phyloP scores from a whole-genome alignment of 2,113 vertebrate species.

The Bagarius yarrelli region DNA sequence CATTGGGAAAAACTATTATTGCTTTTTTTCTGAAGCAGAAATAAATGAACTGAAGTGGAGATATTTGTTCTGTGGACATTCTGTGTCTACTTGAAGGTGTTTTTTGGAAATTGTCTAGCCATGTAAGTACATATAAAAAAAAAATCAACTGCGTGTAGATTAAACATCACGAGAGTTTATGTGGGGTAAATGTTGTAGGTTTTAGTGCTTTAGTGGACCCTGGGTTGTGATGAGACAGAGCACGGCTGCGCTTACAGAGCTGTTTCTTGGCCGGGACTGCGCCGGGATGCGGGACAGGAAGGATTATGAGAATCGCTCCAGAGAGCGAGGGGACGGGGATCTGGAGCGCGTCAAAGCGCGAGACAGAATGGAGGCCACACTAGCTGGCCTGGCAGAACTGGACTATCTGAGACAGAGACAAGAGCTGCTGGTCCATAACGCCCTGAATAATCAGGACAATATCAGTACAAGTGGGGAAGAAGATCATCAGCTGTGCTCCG shows the following conservation, averaged over 20 bases:
- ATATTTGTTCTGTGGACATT: neutral
- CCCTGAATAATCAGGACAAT: conserved; percentile 61
- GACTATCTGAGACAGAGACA: conserved; percentile 80
- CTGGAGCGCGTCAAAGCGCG: conserved; percentile 75
- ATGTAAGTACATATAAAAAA: conserved; percentile 1
- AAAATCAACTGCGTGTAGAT: neutral
- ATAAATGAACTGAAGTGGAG: neutral
- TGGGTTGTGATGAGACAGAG: conserved; percentile 53
- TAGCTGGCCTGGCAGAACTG: conserved; percentile 83
- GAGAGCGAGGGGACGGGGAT: conserved; percentile 73
- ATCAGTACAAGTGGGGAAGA: conserved; percentile 28
- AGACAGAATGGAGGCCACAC: conserved; percentile 83
- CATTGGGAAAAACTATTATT: neutral
- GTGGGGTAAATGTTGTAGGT: neutral
- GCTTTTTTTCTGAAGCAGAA: neutral
- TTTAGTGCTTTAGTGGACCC: neutral
- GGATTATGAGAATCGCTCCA: conserved; percentile 69
- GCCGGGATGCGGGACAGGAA: conserved; percentile 56
- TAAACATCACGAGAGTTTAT: conserved; percentile 8
- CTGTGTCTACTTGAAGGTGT: neutral
- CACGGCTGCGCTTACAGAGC: conserved; percentile 46
- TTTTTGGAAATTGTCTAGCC: conserved; percentile 13
- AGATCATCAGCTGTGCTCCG: conserved; percentile 52
- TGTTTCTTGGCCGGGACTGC: conserved; percentile 57
- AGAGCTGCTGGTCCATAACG: conserved; percentile 77